Percentiles rank a stretch among this genome's conserved stretches.
These are phyloP conservation scores for Trichechus manatus DNA, from an alignment of 2,113 vertebrate species.

Conservation along the genomic window DNA sequence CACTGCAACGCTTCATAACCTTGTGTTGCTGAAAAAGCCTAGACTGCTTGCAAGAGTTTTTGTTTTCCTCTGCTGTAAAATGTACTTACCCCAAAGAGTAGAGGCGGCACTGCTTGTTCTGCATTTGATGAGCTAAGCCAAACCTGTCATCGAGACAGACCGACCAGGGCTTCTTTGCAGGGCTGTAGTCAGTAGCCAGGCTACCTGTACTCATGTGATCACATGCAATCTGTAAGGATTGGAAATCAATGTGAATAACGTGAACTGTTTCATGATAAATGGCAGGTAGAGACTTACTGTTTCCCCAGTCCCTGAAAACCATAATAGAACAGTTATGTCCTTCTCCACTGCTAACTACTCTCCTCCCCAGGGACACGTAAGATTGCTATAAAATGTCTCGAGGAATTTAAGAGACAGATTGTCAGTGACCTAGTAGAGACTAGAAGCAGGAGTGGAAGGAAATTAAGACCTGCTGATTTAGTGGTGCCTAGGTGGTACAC, in stretches of 20 bases:
- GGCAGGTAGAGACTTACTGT: conserved; percentile 53
- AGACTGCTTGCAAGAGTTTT: background rate
- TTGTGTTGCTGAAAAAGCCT: background rate
- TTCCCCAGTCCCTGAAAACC: conserved; percentile 29
- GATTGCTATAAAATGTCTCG: background rate
- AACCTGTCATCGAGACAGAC: conserved; percentile 92
- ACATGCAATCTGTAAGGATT: conserved; percentile 89
- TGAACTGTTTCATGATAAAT: conserved; percentile 62
- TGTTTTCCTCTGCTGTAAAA: conserved; percentile 44
- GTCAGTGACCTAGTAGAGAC: background rate
- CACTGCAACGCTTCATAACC: background rate
- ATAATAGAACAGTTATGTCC: conserved; percentile 13
- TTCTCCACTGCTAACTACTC: conserved; percentile 17
- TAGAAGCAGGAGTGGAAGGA: background rate
- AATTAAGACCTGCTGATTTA: background rate
- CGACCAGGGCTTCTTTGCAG: conserved; percentile 86
- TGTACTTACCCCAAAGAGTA: conserved; percentile 91
- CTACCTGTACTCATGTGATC: conserved; percentile 80
- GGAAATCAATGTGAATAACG: conserved; percentile 80
- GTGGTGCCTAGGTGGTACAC: background rate
- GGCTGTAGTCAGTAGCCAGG: conserved; percentile 72
- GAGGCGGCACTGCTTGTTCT: conserved; percentile 89
- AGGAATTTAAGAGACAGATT: conserved; percentile 61
- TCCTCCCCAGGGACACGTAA: conserved; percentile 30
- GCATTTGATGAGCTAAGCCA: conserved; percentile 89